These are phyloP conservation scores for Anguilla pacifica DNA, from an alignment of 2,797 vertebrate species.

Conservation along the genomic window DNA sequence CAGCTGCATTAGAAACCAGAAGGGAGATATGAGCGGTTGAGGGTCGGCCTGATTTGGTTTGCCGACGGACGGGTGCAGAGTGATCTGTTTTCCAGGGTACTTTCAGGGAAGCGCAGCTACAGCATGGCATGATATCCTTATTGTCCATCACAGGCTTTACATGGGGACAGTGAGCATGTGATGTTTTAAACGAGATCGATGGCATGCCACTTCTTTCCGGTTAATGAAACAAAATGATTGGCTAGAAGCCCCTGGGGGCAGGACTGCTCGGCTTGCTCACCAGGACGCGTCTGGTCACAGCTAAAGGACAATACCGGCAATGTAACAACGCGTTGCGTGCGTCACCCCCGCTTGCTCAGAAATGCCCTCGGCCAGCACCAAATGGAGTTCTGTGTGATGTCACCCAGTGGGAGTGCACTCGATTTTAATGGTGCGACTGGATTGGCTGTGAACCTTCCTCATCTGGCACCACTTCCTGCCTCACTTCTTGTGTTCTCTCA, in stretches of 20 bases:
- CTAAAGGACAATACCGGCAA: slow-evolving; percentile 5
- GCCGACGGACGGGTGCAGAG: not conserved
- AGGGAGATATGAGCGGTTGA: not conserved
- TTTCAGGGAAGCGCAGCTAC: not conserved
- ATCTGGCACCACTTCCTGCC: slow-evolving; percentile 50
- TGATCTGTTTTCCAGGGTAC: not conserved
- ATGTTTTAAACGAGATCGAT: slow-evolving; percentile 27
- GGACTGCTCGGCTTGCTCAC: slow-evolving; percentile 24
- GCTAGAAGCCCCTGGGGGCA: slow-evolving; percentile 15
- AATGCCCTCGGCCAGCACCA: slow-evolving; percentile 20
- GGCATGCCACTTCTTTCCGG: slow-evolving; percentile 14
- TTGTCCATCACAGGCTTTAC: not conserved
- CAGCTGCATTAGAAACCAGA: not conserved
- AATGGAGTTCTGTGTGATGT: slow-evolving; percentile 52
- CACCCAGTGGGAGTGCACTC: slow-evolving; percentile 51
- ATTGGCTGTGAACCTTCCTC: slow-evolving; percentile 42
- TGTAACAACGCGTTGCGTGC: slow-evolving; percentile 36
- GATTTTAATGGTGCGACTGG: slow-evolving; percentile 49
- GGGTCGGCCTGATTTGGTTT: not conserved
- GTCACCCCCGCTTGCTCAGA: slow-evolving; percentile 47
- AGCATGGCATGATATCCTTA: not conserved
- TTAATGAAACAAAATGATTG: slow-evolving; percentile 27
- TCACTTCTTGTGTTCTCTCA: slow-evolving; percentile 10
- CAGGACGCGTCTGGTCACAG: slow-evolving; percentile 24
- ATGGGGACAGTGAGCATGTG: slow-evolving; percentile 13